A percentile compares a stretch with the other conserved stretches of the same genome.
These are phyloP conservation scores for Orthonevra nobilis DNA, from an alignment of 2,888 invertebrate species.

Conservation along the genomic window DNA sequence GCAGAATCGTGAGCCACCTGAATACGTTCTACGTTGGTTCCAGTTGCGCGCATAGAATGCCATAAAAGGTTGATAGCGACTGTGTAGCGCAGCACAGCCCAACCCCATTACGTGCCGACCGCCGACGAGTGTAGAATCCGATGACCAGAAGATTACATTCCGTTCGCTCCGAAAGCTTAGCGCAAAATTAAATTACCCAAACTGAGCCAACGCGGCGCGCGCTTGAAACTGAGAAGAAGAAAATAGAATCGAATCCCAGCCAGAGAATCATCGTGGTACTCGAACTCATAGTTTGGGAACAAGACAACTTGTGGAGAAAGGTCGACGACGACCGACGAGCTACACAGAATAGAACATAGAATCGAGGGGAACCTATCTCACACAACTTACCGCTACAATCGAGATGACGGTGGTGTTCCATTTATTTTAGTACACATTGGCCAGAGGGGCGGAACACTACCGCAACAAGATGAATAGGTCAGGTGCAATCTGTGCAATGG, in stretches of 20 bases:
- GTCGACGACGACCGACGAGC: too few relatives aligned
- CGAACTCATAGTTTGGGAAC: conserved; percentile 14
- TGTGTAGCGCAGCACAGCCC: conserved; percentile 24
- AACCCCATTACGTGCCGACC: conserved; percentile 60
- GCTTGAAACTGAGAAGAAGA: conserved; percentile 14
- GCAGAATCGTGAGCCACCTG: conserved; percentile 63
- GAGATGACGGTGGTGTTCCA: conserved; percentile 54
- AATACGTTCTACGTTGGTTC: conserved; percentile 27
- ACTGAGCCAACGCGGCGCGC: conserved; percentile 33
- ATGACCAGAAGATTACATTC: conserved; percentile 69
- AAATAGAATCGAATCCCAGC: conserved; percentile 47
- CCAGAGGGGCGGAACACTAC: conserved; percentile 66
- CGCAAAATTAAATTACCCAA: conserved; percentile 66
- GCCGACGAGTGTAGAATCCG: conserved; percentile 62
- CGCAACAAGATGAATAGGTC: conserved; percentile 65
- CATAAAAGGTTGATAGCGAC: conserved; percentile 48
- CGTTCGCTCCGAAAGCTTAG: conserved; percentile 62
- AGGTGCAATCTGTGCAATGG: conserved; percentile 57
- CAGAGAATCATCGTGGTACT: too few relatives aligned
- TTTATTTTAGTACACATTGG: conserved; percentile 60
- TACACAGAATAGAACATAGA: conserved; percentile 39
- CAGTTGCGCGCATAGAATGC: conserved; percentile 54
- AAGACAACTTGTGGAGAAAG: conserved; percentile 39
- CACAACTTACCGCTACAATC: conserved; percentile 48
- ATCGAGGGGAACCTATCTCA: conserved; percentile 35